Percentiles rank a stretch among this genome's conserved stretches.
phyloP scores from a whole-genome alignment of 2,888 invertebrate species.

The Craniophora ligustri region DNA sequence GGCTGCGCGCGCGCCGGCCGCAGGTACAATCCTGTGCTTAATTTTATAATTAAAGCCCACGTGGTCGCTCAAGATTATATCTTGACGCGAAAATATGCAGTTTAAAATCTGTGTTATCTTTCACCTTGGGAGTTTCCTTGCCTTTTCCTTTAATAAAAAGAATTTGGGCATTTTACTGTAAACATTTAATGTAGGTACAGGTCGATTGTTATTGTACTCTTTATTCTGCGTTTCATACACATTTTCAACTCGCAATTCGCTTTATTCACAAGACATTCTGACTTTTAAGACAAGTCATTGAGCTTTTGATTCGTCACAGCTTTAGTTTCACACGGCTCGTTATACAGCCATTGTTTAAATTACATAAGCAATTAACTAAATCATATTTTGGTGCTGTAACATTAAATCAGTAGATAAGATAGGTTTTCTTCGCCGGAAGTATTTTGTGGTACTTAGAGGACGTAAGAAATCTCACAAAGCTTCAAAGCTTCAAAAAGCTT shows the following conservation, averaged over 20 bases:
- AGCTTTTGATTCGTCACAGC: background rate
- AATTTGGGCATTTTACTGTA: slow-evolving; percentile 12
- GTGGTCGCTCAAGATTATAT: slow-evolving; percentile 63
- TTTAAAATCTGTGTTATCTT: slow-evolving; percentile 56
- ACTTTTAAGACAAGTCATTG: background rate
- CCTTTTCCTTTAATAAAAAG: slow-evolving; percentile 24
- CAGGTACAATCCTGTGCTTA: slow-evolving; percentile 72
- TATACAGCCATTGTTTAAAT: background rate
- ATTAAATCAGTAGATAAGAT: no score
- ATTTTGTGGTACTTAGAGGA: background rate
- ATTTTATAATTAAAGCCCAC: slow-evolving; percentile 73
- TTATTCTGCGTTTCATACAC: slow-evolving; percentile 1
- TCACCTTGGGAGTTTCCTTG: slow-evolving; percentile 37
- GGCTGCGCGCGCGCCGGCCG: slow-evolving; percentile 81
- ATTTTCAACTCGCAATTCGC: no score
- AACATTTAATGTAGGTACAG: background rate
- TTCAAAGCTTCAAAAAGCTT: slow-evolving; percentile 24
- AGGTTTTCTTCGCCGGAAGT: background rate
- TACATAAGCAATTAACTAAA: no score
- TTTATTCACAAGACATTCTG: no score
- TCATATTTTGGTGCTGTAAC: no score
- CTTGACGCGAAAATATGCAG: slow-evolving; percentile 60
- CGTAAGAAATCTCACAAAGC: background rate
- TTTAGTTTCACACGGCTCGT: slow-evolving; percentile 2
- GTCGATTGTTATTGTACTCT: slow-evolving; percentile 14